phyloP scores from a whole-genome alignment of 2,113 vertebrate genomes.

The Erythrocebus patas region DNA sequence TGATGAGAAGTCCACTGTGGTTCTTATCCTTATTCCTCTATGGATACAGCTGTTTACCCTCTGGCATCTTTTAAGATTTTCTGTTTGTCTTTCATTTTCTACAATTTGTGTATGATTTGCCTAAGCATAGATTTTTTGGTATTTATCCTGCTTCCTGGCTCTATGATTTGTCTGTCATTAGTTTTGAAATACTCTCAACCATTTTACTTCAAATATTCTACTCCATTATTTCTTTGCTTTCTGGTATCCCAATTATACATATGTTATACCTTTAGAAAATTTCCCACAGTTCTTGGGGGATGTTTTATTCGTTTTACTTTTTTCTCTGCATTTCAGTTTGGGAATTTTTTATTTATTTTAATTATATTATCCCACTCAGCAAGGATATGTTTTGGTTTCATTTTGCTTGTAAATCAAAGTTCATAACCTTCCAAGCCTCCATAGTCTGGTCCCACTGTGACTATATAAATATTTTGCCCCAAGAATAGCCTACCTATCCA shows the following conservation, averaged over 20 bases:
- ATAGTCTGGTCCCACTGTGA: neutral
- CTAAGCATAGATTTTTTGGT: neutral
- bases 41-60: neutral
- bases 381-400: neutral
- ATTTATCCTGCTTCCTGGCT: neutral
- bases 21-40: neutral
- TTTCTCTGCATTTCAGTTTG: neutral
- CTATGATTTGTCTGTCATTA: neutral
- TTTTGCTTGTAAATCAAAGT: neutral
- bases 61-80: neutral
- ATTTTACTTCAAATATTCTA: neutral
- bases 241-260: neutral
- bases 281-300: neutral
- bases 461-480: neutral
- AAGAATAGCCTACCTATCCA: neutral
- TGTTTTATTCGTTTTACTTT: neutral
- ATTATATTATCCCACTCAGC: neutral
- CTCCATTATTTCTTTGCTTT: neutral
- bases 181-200: neutral
- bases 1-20: neutral
- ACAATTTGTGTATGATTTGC: neutral
- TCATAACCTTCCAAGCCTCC: neutral
- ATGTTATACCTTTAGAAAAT: neutral
- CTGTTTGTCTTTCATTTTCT: constrained; percentile 8
- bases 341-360: neutral